Percentiles rank a stretch among this genome's conserved stretches.
Evolutionary conservation across 2,888 invertebrate species (phyloP).

Genomic region (Bellardia bayeri): DNA sequence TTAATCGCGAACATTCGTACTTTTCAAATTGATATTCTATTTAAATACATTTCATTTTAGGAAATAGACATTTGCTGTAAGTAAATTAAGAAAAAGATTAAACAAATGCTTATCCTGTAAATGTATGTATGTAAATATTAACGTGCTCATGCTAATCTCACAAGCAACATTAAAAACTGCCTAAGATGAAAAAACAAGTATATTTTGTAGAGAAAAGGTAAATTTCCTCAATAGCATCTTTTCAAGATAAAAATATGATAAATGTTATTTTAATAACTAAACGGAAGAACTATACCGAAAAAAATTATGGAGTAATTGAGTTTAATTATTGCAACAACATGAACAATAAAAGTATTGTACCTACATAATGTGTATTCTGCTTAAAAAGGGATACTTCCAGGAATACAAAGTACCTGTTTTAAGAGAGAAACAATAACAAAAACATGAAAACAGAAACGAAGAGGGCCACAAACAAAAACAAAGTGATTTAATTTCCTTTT

Average conservation of each 20-base stretch:
- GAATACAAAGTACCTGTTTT: constrained; percentile 55
- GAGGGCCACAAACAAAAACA: background rate
- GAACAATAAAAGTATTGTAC: constrained; percentile 40
- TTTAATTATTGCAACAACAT: constrained; percentile 53
- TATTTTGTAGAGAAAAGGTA: constrained; percentile 20
- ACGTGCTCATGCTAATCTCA: background rate
- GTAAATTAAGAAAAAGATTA: constrained; percentile 17
- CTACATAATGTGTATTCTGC: background rate
- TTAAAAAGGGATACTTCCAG: constrained; percentile 15
- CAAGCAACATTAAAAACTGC: background rate
- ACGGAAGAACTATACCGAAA: constrained; percentile 9
- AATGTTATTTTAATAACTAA: constrained; percentile 42
- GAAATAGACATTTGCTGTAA: constrained; percentile 3
- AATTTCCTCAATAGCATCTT: background rate
- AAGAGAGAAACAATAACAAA: background rate
- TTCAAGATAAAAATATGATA: constrained; percentile 35
- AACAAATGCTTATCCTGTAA: constrained; percentile 13
- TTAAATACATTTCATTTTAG: too few relatives aligned
- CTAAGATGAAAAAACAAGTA: constrained; percentile 51
- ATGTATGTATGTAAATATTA: constrained; percentile 16
- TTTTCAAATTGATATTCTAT: too few relatives aligned
- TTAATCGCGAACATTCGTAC: too few relatives aligned
- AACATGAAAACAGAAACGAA: background rate
- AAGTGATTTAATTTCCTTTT: background rate
- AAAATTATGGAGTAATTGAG: background rate